phyloP scores from a whole-genome alignment of 92 coral and sea anemone species.

The Siderastrea radians region DNA sequence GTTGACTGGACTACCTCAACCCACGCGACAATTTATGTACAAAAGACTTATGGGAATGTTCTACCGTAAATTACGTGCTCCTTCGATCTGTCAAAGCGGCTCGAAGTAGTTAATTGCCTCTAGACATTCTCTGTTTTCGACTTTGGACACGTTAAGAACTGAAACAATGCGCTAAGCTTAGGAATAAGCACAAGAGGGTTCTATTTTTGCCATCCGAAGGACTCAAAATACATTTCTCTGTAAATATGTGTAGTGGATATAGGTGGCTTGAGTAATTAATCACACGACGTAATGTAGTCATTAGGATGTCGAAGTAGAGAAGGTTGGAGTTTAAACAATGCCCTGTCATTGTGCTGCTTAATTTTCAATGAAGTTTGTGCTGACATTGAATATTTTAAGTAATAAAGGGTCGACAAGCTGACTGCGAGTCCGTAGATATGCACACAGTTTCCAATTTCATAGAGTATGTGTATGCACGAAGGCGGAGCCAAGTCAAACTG shows the following conservation, averaged over 20 bases:
- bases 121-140: not conserved
- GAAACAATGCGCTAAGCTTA: not conserved
- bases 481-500: constrained; percentile 80
- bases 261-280: constrained; percentile 65
- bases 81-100: not conserved
- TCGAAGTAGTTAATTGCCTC: not conserved
- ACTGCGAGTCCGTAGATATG: constrained; percentile 6
- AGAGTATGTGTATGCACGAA: constrained; percentile 57
- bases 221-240: constrained; percentile 49
- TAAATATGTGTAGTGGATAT: constrained; percentile 60
- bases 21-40: constrained; percentile 66
- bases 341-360: constrained; percentile 60
- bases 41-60: constrained; percentile 59
- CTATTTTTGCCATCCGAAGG: constrained; percentile 30
- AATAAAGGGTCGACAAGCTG: constrained; percentile 29
- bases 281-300: constrained; percentile 59
- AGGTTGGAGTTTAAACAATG: constrained; percentile 44
- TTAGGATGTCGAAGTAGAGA: constrained; percentile 66
- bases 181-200: not conserved
- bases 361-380: constrained; percentile 52
- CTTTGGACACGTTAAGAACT: not conserved
- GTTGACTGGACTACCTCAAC: constrained; percentile 40
- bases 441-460: constrained; percentile 54
- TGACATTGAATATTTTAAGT: constrained; percentile 60
- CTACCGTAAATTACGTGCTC: constrained; percentile 17